Base-by-base conservation (phyloP, 64 coral and sea anemone species). In the Orbicella faveolata region DNA sequence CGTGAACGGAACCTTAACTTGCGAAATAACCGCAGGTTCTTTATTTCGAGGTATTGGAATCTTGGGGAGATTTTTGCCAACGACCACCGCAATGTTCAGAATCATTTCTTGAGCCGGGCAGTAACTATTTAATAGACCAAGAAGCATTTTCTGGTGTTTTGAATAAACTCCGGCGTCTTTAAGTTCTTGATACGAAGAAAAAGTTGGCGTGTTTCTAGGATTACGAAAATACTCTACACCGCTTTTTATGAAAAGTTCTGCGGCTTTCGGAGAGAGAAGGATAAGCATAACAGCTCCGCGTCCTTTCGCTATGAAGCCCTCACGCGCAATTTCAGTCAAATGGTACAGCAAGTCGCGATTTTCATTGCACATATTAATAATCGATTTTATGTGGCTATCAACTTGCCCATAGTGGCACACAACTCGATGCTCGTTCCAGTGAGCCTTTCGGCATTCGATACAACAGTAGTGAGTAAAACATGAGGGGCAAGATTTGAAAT, bases 391-490 rank as follows among this genome's bases (percentile, higher is more conserved):
- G 51, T 99, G 94, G 62, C 97, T 90, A 36, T 95, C 83, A 34
- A 96, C 93, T 63, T 81, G 94, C 17, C 97, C 97, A 30, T 99
- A 99, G 18, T 88, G 75, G 36, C 97, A 99, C 17, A 93, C 86
- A 36, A 81, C 34, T 81, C 88, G 88, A 34, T 99, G 97, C 18
- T 91, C 78, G 11, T 87, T 89, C 97, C 97, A 99, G 23, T 99
- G 97, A 19, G 81, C n/a, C 19, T 68, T 75, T 23, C 88, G 87
- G 78, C 97, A 99, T 78, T 99, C 94, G 9, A 94, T 84, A 14
- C 94, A 99, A 72, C 97, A 99, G 75, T 99, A 99, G 76, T 99
- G 97, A 15, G 97, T 99, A 63, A 99, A 99, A 81, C 97, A 99
- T 14, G 94, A 80, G 0, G 93, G 88, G 48, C 97, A 99, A 16